Base-by-base conservation (phyloP, 2,888 invertebrate genomes). In the Calameuta idolon region DNA sequence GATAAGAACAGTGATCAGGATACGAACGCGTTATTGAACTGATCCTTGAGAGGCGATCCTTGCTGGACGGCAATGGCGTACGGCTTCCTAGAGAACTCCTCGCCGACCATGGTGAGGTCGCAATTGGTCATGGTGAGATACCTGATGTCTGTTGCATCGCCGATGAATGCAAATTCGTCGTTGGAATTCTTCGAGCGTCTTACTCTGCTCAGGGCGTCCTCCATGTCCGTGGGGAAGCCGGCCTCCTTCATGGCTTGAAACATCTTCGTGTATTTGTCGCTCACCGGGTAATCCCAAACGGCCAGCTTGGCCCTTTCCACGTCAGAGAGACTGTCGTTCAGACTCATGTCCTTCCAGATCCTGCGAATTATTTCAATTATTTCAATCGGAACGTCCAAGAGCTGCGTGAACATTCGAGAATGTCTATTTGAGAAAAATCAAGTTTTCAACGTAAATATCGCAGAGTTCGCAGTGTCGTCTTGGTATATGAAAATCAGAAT, bases 261-360 rank as follows among this genome's bases (percentile, higher is more conserved):
- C 96, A 99, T 98, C 92, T 99, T 99, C 69, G 98, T 99, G 91
- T 98, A 99, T 89, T 98, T 99, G 92, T 99, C 98, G 87, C 98
- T 98, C 0, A 99, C 98, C 0, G 99, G 99, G 91, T 99, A 99
- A 91, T 99, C 99, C 99, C 99, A 99, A 0, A 99, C 99, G 0
- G 99, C 99, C 30, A 99, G 92, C 90, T 98, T 97, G 0, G 98
- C 97, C 40, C 98, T 93, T 89, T 99, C 98, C 5, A 97, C 94
- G 79, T 98, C 97, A 34, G 95, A 95, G 76, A 99, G 92, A 77
- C 97, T 98, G 92, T 99, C 98, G 90, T 99, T 98, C 34, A 99
- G 92, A 68, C 98, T 98, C 96, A 99, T 98, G 86, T 98, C 97
- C 90, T 99, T 99, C 99, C 99, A 99, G 85, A 99, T 98, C 86